Conservation (phyloP, 2,113 vertebrate species). For the Scomber japonicus region DNA sequence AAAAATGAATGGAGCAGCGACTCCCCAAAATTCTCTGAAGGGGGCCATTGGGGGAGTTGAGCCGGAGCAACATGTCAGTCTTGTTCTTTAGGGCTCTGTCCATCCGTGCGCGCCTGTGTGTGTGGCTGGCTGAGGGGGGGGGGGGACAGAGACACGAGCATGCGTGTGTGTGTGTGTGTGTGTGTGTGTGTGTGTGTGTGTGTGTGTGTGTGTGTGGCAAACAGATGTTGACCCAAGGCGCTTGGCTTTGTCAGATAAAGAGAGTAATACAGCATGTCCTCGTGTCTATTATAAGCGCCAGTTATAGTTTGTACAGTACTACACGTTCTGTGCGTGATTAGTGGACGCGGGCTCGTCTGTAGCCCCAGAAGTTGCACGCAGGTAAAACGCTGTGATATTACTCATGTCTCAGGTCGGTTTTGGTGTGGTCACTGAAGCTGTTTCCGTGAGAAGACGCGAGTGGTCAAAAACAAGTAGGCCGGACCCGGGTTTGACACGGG, state of each 20-base stretch:
- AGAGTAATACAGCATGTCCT: slow-evolving; percentile 65
- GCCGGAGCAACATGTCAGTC: slow-evolving; percentile 68
- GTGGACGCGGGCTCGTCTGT: background rate
- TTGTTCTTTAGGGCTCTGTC: slow-evolving; percentile 51
- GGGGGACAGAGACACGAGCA: too few species aligned
- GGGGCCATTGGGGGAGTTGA: slow-evolving; percentile 52
- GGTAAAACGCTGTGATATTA: slow-evolving; percentile 34
- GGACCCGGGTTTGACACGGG: slow-evolving; percentile 39
- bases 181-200: slow-evolving; percentile 7
- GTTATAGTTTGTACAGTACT: slow-evolving; percentile 27
- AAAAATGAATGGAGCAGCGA: slow-evolving; percentile 24
- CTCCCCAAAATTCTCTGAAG: slow-evolving; percentile 29
- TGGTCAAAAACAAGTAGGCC: background rate
- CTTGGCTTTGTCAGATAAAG: slow-evolving; percentile 68
- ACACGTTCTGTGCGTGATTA: slow-evolving; percentile 17
- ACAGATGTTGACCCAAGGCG: slow-evolving; percentile 76
- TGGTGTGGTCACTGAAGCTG: slow-evolving; percentile 22
- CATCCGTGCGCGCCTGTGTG: slow-evolving; percentile 18
- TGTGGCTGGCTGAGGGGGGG: background rate
- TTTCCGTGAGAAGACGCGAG: background rate
- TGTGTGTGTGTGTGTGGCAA: slow-evolving; percentile 47
- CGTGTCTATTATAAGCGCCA: slow-evolving; percentile 26
- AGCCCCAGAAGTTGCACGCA: slow-evolving; percentile 57
- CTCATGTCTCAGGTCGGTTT: slow-evolving; percentile 44
- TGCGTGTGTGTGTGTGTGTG: slow-evolving; percentile 21